These are phyloP conservation scores for Seira ritae DNA, from an alignment of 2,888 invertebrate genomes.

Conservation along the genomic window DNA sequence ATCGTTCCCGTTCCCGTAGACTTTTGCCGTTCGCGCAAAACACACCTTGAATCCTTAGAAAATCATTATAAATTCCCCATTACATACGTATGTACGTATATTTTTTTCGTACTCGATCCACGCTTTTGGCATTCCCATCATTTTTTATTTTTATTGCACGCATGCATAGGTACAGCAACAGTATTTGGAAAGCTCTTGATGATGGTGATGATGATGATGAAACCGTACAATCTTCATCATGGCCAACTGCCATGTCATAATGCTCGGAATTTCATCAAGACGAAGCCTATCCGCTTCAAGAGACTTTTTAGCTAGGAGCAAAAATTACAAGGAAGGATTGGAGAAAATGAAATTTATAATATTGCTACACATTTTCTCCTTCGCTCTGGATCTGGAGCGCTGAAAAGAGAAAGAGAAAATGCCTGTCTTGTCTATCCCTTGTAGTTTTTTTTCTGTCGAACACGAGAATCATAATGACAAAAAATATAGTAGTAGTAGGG, in stretches of 20 bases:
- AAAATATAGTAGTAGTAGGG: constrained; percentile 37
- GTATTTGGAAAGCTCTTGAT: neutral
- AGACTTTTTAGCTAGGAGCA: constrained; percentile 23
- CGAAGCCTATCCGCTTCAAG: constrained; percentile 15
- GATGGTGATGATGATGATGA: too few species aligned
- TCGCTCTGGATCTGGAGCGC: neutral
- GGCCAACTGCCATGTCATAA: neutral
- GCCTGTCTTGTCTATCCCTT: constrained; percentile 40
- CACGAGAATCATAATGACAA: constrained; percentile 57
- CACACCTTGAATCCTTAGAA: neutral
- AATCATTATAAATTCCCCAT: constrained; percentile 24
- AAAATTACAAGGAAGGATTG: constrained; percentile 11
- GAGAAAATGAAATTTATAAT: constrained; percentile 41
- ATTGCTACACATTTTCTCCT: constrained; percentile 28
- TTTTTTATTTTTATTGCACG: constrained; percentile 21
- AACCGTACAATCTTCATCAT: constrained; percentile 12
- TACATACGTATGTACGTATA: too few species aligned
- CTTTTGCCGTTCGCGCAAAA: neutral
- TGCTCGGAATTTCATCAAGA: constrained; percentile 22
- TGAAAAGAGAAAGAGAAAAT: constrained; percentile 19
- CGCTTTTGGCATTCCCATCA: constrained; percentile 36
- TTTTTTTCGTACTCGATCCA: constrained; percentile 21
- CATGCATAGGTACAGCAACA: constrained; percentile 6
- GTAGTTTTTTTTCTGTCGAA: constrained; percentile 41
- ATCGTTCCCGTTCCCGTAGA: constrained; percentile 25